Percentiles rank a stretch among this genome's conserved stretches.
These are phyloP conservation scores for Plectrocnemia conspersa DNA, from an alignment of 1,140 invertebrate species.

Conservation along the genomic window DNA sequence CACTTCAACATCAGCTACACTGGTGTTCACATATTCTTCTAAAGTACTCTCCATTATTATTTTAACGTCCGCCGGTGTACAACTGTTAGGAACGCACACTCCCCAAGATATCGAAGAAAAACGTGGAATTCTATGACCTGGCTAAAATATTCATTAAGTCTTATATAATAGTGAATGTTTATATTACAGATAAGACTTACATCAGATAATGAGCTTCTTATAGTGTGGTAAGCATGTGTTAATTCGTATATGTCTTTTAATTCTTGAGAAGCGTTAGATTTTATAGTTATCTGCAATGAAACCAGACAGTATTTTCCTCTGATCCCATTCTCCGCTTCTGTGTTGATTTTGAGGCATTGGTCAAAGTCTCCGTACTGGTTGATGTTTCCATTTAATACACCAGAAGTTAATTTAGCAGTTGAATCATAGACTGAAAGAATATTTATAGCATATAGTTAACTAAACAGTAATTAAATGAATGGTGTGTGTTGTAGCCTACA, in stretches of 20 bases:
- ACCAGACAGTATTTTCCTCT: slow-evolving; percentile 60
- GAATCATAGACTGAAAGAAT: slow-evolving; percentile 49
- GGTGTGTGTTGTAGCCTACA: background rate
- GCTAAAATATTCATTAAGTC: slow-evolving; percentile 43
- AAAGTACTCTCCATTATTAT: slow-evolving; percentile 46
- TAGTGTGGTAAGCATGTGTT: slow-evolving; percentile 60
- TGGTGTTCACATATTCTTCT: slow-evolving; percentile 41
- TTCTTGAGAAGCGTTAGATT: slow-evolving; percentile 47
- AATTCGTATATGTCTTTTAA: slow-evolving; percentile 53
- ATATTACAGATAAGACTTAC: slow-evolving; percentile 48
- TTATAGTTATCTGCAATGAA: slow-evolving; percentile 53
- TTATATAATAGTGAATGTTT: slow-evolving; percentile 10
- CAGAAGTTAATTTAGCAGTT: slow-evolving; percentile 45
- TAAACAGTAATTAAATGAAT: background rate
- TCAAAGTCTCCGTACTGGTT: slow-evolving; percentile 51
- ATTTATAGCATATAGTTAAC: slow-evolving; percentile 4
- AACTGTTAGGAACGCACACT: slow-evolving; percentile 57
- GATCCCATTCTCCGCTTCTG: slow-evolving; percentile 43
- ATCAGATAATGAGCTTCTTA: slow-evolving; percentile 58
- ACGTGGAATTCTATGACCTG: slow-evolving; percentile 60
- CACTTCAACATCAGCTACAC: slow-evolving; percentile 41
- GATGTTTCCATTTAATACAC: slow-evolving; percentile 47
- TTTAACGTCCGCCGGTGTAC: slow-evolving; percentile 54
- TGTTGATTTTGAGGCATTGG: slow-evolving; percentile 42
- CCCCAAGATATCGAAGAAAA: slow-evolving; percentile 61